phyloP scores from a whole-genome alignment of 1,140 invertebrate genomes.

The Tetramorium parvispinum region DNA sequence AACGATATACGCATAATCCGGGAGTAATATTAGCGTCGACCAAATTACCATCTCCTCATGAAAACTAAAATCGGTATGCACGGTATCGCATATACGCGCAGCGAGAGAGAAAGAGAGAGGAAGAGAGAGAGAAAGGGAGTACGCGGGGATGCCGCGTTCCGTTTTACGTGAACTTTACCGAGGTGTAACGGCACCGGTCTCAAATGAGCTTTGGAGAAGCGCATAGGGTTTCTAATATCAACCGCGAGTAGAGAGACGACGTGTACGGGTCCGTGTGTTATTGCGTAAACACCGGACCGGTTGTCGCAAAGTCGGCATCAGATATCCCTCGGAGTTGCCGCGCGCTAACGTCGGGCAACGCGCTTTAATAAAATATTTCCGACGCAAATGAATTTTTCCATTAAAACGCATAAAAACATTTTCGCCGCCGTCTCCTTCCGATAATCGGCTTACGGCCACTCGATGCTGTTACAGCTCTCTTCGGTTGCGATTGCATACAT shows the following conservation, averaged over 20 bases:
- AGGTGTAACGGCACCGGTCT: slow-evolving; percentile 48
- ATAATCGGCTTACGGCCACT: slow-evolving; percentile 67
- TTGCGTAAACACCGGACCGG: slow-evolving; percentile 62
- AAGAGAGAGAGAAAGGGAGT: not conserved
- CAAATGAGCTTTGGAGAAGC: slow-evolving; percentile 67
- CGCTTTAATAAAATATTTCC: slow-evolving; percentile 58
- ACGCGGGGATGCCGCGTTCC: not conserved
- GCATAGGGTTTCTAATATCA: slow-evolving; percentile 69
- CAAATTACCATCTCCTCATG: slow-evolving; percentile 29
- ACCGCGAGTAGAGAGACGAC: slow-evolving; percentile 27
- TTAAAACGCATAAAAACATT: slow-evolving; percentile 64
- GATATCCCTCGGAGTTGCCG: slow-evolving; percentile 34
- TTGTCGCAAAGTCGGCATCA: slow-evolving; percentile 63
- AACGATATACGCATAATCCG: slow-evolving; percentile 60
- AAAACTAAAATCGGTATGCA: slow-evolving; percentile 31
- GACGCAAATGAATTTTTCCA: slow-evolving; percentile 60
- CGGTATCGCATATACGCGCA: not conserved
- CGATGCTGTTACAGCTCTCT: slow-evolving; percentile 52
- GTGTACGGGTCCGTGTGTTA: slow-evolving; percentile 33
- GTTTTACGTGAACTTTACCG: slow-evolving; percentile 36
- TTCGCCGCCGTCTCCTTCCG: slow-evolving; percentile 39
- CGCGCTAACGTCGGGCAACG: not conserved
- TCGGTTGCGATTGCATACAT: slow-evolving; percentile 23
- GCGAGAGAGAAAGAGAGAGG: no score
- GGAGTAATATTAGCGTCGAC: slow-evolving; percentile 50